Conservation (phyloP, 2,113 vertebrate genomes). For the Amazona vittata region DNA sequence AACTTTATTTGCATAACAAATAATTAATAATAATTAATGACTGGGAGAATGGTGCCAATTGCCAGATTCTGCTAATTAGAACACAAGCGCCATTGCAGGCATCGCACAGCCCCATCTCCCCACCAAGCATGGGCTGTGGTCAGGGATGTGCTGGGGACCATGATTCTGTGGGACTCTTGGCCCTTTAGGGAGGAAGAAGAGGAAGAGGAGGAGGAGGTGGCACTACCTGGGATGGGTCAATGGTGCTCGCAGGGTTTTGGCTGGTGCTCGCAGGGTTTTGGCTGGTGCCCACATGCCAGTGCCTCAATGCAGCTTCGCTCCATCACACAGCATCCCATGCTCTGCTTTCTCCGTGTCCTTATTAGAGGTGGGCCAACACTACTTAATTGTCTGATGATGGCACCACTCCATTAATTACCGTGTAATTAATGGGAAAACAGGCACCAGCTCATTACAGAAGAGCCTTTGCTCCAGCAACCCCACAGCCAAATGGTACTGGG, state of each 20-base stretch:
- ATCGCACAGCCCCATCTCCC: fast-evolving
- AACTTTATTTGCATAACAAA: conserved; percentile 55
- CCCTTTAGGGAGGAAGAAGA: not conserved
- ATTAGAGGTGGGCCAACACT: not conserved
- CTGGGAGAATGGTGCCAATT: not conserved
- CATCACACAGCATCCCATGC: fast-evolving
- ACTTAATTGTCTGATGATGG: not conserved
- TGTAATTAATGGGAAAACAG: not conserved
- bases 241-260: fast-evolving
- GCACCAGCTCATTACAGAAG: not conserved
- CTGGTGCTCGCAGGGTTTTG: fast-evolving
- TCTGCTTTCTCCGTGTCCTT: not conserved
- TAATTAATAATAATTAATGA: conserved; percentile 67
- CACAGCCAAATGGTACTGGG: not conserved
- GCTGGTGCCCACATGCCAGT: not conserved
- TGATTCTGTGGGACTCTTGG: not conserved
- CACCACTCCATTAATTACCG: not conserved
- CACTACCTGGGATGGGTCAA: fast-evolving
- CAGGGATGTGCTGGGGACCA: fast-evolving
- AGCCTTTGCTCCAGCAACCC: not conserved
- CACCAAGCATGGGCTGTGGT: not conserved
- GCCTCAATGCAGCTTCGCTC: fast-evolving
- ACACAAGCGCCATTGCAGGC: not conserved
- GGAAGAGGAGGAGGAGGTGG: not conserved
- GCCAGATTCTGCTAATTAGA: conserved; percentile 43